Percentiles rank a stretch among this genome's conserved stretches.
These are phyloP conservation scores for Plagiodera versicolora DNA, from an alignment of 2,888 invertebrate species.

Conservation along the genomic window DNA sequence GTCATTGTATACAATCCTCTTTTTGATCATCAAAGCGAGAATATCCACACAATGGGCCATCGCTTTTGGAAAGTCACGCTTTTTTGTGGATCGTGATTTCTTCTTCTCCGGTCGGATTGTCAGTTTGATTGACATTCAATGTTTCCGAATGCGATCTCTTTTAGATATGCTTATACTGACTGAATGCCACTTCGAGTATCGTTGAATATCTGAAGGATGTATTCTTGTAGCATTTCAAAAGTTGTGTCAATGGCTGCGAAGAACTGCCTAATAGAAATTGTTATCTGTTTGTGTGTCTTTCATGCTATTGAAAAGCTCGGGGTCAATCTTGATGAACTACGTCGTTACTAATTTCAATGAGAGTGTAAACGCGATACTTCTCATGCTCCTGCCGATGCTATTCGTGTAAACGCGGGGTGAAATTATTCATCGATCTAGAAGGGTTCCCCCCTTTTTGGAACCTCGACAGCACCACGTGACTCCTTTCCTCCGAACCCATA, in stretches of 20 bases:
- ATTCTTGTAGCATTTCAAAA: not conserved
- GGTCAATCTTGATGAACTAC: too few relatives aligned
- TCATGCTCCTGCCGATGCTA: too few relatives aligned
- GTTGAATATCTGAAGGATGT: not conserved
- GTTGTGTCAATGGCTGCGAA: not conserved
- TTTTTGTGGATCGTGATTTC: not conserved
- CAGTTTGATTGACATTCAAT: conserved; percentile 8
- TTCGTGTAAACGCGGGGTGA: too few relatives aligned
- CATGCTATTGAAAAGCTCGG: too few relatives aligned
- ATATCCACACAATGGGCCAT: not conserved
- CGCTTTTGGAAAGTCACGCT: not conserved
- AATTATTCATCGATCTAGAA: too few relatives aligned
- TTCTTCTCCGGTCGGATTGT: not conserved
- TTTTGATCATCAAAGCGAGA: not conserved
- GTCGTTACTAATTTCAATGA: too few relatives aligned
- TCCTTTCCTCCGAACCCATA: not conserved
- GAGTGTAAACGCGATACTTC: too few relatives aligned
- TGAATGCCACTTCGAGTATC: not conserved
- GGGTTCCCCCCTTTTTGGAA: too few relatives aligned
- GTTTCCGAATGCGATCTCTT: conserved; percentile 2
- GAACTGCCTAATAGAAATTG: too few relatives aligned
- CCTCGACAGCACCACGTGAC: not conserved
- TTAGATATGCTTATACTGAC: conserved; percentile 5
- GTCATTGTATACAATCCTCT: not conserved
- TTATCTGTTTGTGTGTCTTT: too few relatives aligned